phyloP scores from a whole-genome alignment of 23 tunicate genomes.

The Oikopleura albicans region DNA sequence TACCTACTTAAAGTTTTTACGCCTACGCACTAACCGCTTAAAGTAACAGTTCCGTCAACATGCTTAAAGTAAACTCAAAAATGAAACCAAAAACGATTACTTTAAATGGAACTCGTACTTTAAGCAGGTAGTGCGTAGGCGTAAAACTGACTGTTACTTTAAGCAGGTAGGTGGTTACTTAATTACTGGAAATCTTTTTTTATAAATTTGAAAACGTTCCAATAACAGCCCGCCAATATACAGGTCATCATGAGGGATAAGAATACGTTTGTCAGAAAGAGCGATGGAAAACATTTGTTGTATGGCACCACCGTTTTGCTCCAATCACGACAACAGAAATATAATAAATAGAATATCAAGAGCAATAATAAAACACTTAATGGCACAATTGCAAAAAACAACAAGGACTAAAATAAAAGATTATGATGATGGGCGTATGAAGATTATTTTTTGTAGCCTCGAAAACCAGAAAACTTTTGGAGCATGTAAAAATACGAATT shows the following conservation, averaged over 20 bases:
- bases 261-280: neutral
- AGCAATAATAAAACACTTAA: neutral
- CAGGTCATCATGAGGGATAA: neutral
- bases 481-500: too few species aligned
- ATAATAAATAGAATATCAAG: neutral
- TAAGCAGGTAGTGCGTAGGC: too few species aligned
- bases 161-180: too few species aligned
- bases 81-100: too few species aligned
- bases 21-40: too few species aligned
- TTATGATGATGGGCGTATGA: neutral
- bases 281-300: slow-evolving; percentile 5
- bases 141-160: too few species aligned
- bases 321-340: slow-evolving; percentile 8
- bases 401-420: neutral
- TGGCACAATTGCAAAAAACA: neutral
- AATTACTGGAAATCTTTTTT: neutral
- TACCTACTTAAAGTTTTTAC: too few species aligned
- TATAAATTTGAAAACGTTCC: neutral
- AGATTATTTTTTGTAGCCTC: neutral
- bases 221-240: neutral
- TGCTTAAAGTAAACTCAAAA: too few species aligned
- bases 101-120: too few species aligned
- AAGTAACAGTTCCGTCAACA: too few species aligned
- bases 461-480: neutral
- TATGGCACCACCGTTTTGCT: neutral